Evolutionary conservation across 2,888 invertebrate species (phyloP), one percentile per base, ranked within the genome.

Genomic region (Noctua janthina): DNA sequence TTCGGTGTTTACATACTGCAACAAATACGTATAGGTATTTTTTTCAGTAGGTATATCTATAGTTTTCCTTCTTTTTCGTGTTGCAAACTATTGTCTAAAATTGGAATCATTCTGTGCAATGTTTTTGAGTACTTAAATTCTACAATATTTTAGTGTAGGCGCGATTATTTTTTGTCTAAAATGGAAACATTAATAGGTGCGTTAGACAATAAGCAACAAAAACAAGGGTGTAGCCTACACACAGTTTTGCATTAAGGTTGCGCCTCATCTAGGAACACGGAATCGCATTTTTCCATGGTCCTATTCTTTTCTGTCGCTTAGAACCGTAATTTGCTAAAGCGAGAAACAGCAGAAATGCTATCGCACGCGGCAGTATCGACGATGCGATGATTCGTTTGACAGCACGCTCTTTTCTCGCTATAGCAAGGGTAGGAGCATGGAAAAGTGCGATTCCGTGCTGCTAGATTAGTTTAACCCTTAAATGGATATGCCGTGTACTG

Each of bases 121-220:
- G 82, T 74, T 70, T 77, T 70, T 80, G 51, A 76, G 78, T 81
- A 81, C 80, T 85, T 88, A 82, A 82, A 74, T 72, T 62, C 20
- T 81, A 43, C 54, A 72, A 82, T 67, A 64, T 71, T 74, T 69
- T 83, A 76, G 69, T 67, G 20, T 84, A 79, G 56, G 51, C 17
- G 62, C 49, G 51, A 56, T 68, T 82, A 51, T 17, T 46, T 69
- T 23, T 13, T 67, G 39, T 69, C 17, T 71, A 59, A 81, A 74
- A 73, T 72, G 62, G 68, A 73, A 76, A 77, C 13, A 59, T 62
- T 46, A 83, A 76, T 72, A 82, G 67, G 82, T 85, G 79, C 79
- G 75, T 80, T 82, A 85, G 89, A 88, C 87, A 88, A 88, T 87
- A 88, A 86, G 78, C 78, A 76, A 80, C 62, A 49, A 54, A 73